Evolutionary conservation across 2,113 vertebrate genomes (phyloP).

Genomic region (Limanda limanda): DNA sequence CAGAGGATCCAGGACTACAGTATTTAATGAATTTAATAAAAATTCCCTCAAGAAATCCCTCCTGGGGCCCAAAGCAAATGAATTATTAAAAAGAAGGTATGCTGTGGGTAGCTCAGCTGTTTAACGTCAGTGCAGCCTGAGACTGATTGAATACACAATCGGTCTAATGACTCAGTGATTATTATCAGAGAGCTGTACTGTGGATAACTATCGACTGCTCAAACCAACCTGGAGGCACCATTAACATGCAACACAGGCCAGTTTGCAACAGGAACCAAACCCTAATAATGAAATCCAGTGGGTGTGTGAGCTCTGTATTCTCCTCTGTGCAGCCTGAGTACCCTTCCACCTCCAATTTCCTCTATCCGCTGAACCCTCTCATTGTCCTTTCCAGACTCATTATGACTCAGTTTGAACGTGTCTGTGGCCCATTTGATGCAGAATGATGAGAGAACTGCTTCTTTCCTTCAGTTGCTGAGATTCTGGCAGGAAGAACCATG

Average conservation of each 20-base stretch:
- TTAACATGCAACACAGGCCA: slow-evolving; percentile 46
- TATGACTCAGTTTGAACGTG: not conserved
- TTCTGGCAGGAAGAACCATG: slow-evolving; percentile 24
- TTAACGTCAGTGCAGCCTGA: slow-evolving; percentile 16
- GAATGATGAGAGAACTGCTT: not conserved
- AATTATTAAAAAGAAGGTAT: slow-evolving; percentile 13
- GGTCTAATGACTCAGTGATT: slow-evolving; percentile 58
- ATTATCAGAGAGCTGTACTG: slow-evolving; percentile 41
- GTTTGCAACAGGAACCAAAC: slow-evolving; percentile 22
- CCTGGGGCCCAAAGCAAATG: not conserved
- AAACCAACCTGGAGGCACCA: slow-evolving; percentile 10
- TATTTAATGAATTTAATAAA: slow-evolving; percentile 37
- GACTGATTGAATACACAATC: slow-evolving; percentile 33
- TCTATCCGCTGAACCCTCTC: slow-evolving; percentile 13
- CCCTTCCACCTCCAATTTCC: slow-evolving; percentile 33
- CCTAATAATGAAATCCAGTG: slow-evolving; percentile 45
- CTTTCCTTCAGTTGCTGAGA: slow-evolving; percentile 3
- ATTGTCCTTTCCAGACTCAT: slow-evolving; percentile 34
- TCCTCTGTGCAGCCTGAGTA: slow-evolving; percentile 31
- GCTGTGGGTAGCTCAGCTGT: not conserved
- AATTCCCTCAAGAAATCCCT: slow-evolving; percentile 1
- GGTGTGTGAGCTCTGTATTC: slow-evolving; percentile 15
- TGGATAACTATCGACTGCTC: slow-evolving; percentile 8
- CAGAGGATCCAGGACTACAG: slow-evolving; percentile 2
- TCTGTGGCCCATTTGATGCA: slow-evolving; percentile 28